A percentile compares a stretch with the other conserved stretches of the same genome.
These are phyloP conservation scores for Fistularia tabacaria DNA, from an alignment of 2,797 vertebrate species.

Conservation along the genomic window DNA sequence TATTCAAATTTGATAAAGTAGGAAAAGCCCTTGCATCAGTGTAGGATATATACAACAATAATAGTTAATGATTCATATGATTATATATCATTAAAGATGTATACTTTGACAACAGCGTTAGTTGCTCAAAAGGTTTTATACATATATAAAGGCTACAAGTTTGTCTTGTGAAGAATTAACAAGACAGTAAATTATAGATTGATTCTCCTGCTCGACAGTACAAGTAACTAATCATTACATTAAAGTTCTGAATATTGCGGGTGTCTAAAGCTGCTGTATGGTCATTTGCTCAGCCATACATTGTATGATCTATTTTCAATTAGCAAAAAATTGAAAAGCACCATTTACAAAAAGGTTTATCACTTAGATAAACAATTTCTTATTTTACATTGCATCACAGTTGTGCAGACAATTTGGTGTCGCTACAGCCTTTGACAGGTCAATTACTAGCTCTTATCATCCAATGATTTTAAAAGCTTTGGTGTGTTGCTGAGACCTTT, in stretches of 20 bases:
- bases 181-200: no score
- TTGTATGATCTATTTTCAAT: constrained; percentile 32
- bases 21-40: no score
- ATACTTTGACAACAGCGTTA: no score
- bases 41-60: no score
- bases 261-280: constrained; percentile 28
- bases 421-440: constrained; percentile 45
- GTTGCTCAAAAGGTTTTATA: no score
- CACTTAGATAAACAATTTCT: constrained; percentile 19
- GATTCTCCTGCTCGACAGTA: no score
- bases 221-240: no score
- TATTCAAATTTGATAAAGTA: no score
- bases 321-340: constrained; percentile 24
- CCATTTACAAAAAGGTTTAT: constrained; percentile 19
- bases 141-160: no score
- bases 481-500: constrained; percentile 10
- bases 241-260: background rate
- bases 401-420: constrained; percentile 18
- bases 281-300: constrained; percentile 13
- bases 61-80: no score
- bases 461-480: constrained; percentile 30
- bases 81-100: no score
- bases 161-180: no score
- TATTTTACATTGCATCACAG: constrained; percentile 47
- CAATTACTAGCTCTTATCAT: constrained; percentile 32